Conservation (phyloP, 2,888 invertebrate species). For the Beris chalybata region DNA sequence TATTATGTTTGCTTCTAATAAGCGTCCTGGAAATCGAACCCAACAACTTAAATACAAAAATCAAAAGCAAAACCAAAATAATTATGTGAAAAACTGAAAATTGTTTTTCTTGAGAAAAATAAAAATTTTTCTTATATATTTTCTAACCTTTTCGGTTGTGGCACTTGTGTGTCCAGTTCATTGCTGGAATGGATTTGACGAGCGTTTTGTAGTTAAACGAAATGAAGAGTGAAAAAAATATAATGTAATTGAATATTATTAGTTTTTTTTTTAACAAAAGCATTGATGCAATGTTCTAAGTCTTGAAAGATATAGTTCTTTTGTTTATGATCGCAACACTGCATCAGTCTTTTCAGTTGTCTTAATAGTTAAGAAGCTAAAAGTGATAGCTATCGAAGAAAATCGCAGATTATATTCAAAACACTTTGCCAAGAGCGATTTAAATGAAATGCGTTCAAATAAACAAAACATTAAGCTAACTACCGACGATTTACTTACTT, state of each 20-base stretch:
- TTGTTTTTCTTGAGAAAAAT: constrained; percentile 10
- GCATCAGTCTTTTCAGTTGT: background rate
- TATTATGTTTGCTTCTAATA: no score
- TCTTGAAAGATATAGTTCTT: constrained; percentile 17
- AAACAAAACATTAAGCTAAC: no score
- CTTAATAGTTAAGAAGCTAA: background rate
- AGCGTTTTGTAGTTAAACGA: constrained; percentile 26
- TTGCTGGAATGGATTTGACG: constrained; percentile 53
- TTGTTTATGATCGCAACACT: no score
- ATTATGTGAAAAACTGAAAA: background rate
- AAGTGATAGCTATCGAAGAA: no score
- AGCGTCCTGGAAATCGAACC: no score
- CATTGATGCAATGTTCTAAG: background rate
- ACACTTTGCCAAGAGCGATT: no score
- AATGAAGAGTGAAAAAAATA: constrained; percentile 18
- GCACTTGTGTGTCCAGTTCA: constrained; percentile 53
- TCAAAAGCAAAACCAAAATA: background rate
- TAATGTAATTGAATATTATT: constrained; percentile 25
- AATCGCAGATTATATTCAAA: no score
- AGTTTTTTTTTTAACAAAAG: constrained; percentile 3
- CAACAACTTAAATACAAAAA: no score
- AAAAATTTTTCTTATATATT: background rate
- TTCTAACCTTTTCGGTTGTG: constrained; percentile 55
- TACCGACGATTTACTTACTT: constrained; percentile 66
- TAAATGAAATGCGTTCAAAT: no score